Evolutionary conservation across 2,113 vertebrate species (phyloP).

Genomic region (Ptyas mucosa): DNA sequence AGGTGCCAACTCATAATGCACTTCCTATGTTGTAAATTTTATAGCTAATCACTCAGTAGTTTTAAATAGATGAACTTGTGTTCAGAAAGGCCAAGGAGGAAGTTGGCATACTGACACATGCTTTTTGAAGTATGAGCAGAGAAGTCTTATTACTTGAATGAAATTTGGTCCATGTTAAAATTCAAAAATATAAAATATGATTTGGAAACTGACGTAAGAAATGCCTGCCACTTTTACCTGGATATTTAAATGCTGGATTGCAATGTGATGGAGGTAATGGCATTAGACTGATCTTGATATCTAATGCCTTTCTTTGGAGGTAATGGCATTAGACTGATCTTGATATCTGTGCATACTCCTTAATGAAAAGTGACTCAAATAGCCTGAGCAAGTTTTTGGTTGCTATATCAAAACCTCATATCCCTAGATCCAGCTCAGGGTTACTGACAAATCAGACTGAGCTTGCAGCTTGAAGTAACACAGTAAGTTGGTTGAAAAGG

Average conservation of each 20-base stretch:
- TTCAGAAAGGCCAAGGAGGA: background rate
- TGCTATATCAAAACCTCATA: background rate
- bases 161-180: background rate
- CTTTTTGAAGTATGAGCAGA: background rate
- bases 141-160: background rate
- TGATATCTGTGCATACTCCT: background rate
- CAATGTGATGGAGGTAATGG: background rate
- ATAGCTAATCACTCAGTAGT: background rate
- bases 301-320: no score
- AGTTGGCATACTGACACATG: background rate
- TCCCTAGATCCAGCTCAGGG: background rate
- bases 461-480: background rate
- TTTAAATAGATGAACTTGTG: background rate
- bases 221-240: background rate
- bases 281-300: background rate
- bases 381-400: background rate
- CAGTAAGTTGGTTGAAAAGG: background rate
- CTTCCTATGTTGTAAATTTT: background rate
- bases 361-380: background rate
- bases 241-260: background rate
- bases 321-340: background rate
- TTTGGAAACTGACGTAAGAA: background rate
- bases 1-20: background rate
- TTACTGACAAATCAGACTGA: background rate
- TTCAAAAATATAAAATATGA: background rate